Conservation (phyloP, 2,113 vertebrate genomes). For the Synchiropus splendidus region DNA sequence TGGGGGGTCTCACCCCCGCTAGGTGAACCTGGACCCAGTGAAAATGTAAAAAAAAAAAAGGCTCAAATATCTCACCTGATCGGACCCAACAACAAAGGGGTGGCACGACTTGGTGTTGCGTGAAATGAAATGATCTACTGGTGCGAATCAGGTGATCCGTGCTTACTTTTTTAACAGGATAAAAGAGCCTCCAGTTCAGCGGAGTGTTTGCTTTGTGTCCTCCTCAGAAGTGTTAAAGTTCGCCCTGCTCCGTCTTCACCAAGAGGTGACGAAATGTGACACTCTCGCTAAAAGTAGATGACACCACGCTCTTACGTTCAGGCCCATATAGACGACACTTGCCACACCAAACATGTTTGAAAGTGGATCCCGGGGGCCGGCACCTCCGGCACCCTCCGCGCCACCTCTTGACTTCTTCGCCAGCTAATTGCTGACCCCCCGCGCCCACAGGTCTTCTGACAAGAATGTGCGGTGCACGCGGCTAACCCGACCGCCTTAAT, state of each 20-base stretch:
- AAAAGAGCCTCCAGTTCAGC: background rate
- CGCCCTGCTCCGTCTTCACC: background rate
- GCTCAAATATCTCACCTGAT: too few species aligned
- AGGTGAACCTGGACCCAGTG: too few species aligned
- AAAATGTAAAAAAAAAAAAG: too few species aligned
- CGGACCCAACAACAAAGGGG: too few species aligned
- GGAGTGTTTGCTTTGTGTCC: background rate
- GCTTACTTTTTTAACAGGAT: too few species aligned
- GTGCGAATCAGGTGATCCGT: too few species aligned
- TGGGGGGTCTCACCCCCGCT: too few species aligned
- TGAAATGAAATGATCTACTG: too few species aligned
- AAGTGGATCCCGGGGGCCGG: conserved; percentile 8
- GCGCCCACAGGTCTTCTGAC: conserved; percentile 20
- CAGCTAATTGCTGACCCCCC: conserved; percentile 18
- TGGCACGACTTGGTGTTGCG: too few species aligned
- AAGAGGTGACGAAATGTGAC: conserved; percentile 26
- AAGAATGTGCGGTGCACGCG: conserved; percentile 17
- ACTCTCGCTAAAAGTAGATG: conserved; percentile 35
- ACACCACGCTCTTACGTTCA: conserved; percentile 15
- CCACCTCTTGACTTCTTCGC: conserved; percentile 3
- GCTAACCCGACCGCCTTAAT: conserved; percentile 54
- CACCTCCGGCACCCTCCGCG: background rate
- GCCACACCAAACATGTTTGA: conserved; percentile 22
- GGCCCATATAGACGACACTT: conserved; percentile 6
- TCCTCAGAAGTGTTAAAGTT: background rate